These are phyloP conservation scores for Psylliodes chrysocephalus DNA, from an alignment of 2,888 invertebrate genomes.

Conservation along the genomic window DNA sequence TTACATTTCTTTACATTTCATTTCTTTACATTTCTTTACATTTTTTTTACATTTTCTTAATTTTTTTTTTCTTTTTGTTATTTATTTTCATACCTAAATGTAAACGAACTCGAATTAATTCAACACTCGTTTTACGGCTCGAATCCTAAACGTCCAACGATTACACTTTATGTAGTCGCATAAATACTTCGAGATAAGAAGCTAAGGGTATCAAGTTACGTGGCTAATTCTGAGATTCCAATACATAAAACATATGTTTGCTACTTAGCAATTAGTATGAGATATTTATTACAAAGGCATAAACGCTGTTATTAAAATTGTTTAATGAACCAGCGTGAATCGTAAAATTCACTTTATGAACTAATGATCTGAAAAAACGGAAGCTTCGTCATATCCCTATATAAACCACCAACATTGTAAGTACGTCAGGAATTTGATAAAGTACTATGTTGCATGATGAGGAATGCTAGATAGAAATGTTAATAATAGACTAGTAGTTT, in stretches of 20 bases:
- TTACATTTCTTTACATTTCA: too few relatives aligned
- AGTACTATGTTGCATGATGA: slow-evolving; percentile 3
- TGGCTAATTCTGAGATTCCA: neutral
- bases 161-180: too few relatives aligned
- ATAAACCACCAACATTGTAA: neutral
- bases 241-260: neutral
- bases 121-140: too few relatives aligned
- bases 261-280: slow-evolving; percentile 6
- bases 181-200: too few relatives aligned
- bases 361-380: slow-evolving; percentile 20
- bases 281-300: slow-evolving; percentile 18
- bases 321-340: slow-evolving; percentile 15
- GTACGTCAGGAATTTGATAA: slow-evolving; percentile 1
- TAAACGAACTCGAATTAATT: too few relatives aligned
- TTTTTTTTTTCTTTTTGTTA: too few relatives aligned
- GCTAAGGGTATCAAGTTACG: neutral
- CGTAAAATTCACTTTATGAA: slow-evolving; percentile 13
- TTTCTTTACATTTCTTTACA: too few relatives aligned
- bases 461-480: too few relatives aligned
- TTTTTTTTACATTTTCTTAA: too few relatives aligned
- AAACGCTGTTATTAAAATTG: slow-evolving; percentile 16
- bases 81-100: too few relatives aligned
- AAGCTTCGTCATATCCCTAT: neutral
- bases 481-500: too few relatives aligned
- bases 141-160: too few relatives aligned